Evolutionary conservation across 2,113 vertebrate genomes (phyloP).

Genomic region (Nycticryphes semicollaris): DNA sequence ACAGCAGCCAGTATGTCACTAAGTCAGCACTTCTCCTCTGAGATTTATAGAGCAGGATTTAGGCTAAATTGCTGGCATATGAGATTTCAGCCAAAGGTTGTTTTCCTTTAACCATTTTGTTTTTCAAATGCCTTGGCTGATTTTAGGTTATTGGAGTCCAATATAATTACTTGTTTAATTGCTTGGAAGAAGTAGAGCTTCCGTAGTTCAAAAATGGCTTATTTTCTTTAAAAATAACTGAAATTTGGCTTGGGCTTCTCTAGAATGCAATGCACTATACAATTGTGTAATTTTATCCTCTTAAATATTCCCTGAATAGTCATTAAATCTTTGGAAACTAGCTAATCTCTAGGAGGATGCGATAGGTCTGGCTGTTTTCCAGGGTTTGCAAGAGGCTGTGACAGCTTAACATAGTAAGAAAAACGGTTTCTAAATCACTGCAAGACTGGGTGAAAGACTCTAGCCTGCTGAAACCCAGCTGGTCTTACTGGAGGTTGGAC

Average conservation of each 20-base stretch:
- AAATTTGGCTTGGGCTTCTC: slow-evolving; percentile 24
- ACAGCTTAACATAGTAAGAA: not conserved
- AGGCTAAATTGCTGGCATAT: slow-evolving; percentile 55
- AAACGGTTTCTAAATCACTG: not conserved
- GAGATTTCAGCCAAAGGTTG: slow-evolving; percentile 64
- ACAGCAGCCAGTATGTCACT: slow-evolving; percentile 30
- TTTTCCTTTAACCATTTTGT: slow-evolving; percentile 66
- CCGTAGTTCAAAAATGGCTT: slow-evolving; percentile 44
- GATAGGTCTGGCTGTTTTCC: not conserved
- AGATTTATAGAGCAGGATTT: slow-evolving; percentile 63
- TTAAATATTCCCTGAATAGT: slow-evolving; percentile 40
- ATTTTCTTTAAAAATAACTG: slow-evolving; percentile 52
- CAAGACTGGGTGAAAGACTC: not conserved
- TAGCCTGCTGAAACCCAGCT: not conserved
- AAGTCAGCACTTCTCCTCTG: slow-evolving; percentile 57
- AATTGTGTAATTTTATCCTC: slow-evolving; percentile 41
- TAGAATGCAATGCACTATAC: not conserved
- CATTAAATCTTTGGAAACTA: slow-evolving; percentile 41
- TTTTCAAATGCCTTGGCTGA: slow-evolving; percentile 46
- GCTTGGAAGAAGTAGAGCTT: slow-evolving; percentile 49
- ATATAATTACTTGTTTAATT: slow-evolving; percentile 62
- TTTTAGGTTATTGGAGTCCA: slow-evolving; percentile 52
- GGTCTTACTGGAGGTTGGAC: not conserved
- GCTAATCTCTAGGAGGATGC: slow-evolving; percentile 13
- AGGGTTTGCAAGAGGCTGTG: not conserved